Evolutionary conservation across 2,888 invertebrate genomes (phyloP), one percentile per base, ranked within the genome.

Genomic region (Dorcus parallelipipedus): DNA sequence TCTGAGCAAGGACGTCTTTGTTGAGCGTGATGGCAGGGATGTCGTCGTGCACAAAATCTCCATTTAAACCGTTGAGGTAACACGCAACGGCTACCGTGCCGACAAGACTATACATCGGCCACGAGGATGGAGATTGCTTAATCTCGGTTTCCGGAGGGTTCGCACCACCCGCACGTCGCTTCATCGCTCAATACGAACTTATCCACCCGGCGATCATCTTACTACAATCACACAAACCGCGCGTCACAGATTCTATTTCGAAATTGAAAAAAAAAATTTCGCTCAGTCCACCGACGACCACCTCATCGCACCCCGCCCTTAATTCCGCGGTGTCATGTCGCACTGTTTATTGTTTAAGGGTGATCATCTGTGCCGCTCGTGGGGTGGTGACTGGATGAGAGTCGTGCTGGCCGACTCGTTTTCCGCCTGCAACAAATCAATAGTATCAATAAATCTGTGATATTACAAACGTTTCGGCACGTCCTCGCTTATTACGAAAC

Each of bases 1-100:
- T 87, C 53, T 82, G 80, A 1, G 88, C 91, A 50, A 86, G 83
- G 63, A 93, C 93, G 77, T 94, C 93, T 71, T 85, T 84, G 77
- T 93, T 94, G 63, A 87, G 83, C 71, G 88, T 87, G 67, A 93
- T 87, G 39, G 93, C 93, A 58, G 91, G 91, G 65, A 93, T 86
- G 76, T 94, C 93, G 74, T 93, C 93, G 79, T 94, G 93, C 63
- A 94, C 92, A 73, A 93, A 92, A 75, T 93, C 91, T 49, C 91
- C 91, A 66, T 81, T 81, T 64, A 91, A 80, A 54, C 90, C 88
- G 77, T 91, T 91, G 47, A 86, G 80, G 76, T 91, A 91, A 66
- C 87, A 86, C 50, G 85, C 79, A 17, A 87, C 80, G 14, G 89
- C 88, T 9, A 88, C 86, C 38, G 85, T 80, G 54, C 85, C 83